Evolutionary conservation across 2,888 invertebrate genomes (phyloP), one percentile per base, ranked within the genome.

Genomic region (Drosophila meridiana): DNA sequence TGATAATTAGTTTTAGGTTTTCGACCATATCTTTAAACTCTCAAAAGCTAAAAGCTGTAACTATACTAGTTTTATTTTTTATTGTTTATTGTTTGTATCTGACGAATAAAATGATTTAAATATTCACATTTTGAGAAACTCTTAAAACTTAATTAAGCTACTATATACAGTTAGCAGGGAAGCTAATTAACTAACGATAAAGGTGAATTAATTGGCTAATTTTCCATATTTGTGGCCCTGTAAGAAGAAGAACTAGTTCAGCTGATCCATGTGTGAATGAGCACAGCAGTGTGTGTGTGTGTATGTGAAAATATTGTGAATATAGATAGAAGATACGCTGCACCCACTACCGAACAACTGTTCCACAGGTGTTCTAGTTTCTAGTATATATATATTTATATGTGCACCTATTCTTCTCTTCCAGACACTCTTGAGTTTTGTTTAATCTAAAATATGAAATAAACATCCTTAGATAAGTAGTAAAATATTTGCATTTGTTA

Each of bases 401-500:
- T 20, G 20, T 20, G 20, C 20, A 20, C 20, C 20, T 20, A 20
- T 20, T 20, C 20, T 20, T 20, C 20, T 20, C 20, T 20, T 14
- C 48, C 48, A 30, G 7, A 4, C 14, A 9, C n/a, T n/a, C 9
- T 14, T 3, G 9, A n/a, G 2, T 32, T 9, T 14, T n/a, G 7
- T 13, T 3, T 9, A 28, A 30, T 55, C 38, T 38, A 38, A 40
- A 56, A 40, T 45, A 45, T 20, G 9, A 34, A n/a, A 11, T 40
- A 6, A 28, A 30, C 34, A 63, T 30, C 28, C n/a, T 14, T 7
- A 63, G 9, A 26, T 38, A 26, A n/a, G 36, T 26, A 42, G 36
- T 13, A 7, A 52, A 28, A 43, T 32, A 11, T 26, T 56, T 58
- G 55, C 13, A 47, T 60, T 69, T 64, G 65, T 71, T 73, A 73